Evolutionary conservation across 2,797 vertebrate species (phyloP).

Genomic region (Amazona ochrocephala): DNA sequence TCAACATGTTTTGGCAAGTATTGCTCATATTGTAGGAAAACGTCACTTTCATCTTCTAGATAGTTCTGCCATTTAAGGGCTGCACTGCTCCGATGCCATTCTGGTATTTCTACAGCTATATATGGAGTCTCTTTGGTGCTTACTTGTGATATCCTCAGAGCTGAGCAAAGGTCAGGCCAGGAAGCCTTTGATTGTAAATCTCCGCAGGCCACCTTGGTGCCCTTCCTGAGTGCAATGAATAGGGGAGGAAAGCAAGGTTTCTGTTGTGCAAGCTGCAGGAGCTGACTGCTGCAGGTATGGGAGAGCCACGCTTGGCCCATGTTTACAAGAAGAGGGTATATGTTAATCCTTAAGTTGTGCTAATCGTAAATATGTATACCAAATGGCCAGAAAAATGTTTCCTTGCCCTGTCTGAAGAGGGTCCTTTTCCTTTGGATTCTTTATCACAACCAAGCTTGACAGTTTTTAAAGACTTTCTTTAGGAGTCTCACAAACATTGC

Average conservation of each 20-base stretch:
- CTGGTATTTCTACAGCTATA: slow-evolving; percentile 45
- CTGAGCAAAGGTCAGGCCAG: slow-evolving; percentile 43
- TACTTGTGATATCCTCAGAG: neutral
- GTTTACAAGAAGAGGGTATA: neutral
- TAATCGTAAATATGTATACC: neutral
- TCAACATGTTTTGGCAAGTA: slow-evolving; percentile 9
- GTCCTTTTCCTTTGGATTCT: neutral
- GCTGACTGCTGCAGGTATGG: neutral
- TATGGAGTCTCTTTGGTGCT: slow-evolving; percentile 32
- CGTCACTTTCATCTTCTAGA: neutral
- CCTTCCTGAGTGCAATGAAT: slow-evolving; percentile 23
- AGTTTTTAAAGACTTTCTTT: neutral
- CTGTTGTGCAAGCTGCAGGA: neutral
- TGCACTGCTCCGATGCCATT: neutral
- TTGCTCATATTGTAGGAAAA: neutral
- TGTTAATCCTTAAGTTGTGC: neutral
- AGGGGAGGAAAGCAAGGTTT: neutral
- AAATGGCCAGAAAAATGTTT: neutral
- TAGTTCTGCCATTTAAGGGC: slow-evolving; percentile 41
- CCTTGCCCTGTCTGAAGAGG: neutral
- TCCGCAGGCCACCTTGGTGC: slow-evolving; percentile 41
- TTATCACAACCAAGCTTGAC: neutral
- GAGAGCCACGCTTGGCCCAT: accelerated
- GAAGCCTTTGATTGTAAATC: slow-evolving; percentile 63
- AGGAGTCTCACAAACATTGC: neutral